Evolutionary conservation across 2,888 invertebrate species (phyloP).

Genomic region (Prosopocoilus inquinatus): DNA sequence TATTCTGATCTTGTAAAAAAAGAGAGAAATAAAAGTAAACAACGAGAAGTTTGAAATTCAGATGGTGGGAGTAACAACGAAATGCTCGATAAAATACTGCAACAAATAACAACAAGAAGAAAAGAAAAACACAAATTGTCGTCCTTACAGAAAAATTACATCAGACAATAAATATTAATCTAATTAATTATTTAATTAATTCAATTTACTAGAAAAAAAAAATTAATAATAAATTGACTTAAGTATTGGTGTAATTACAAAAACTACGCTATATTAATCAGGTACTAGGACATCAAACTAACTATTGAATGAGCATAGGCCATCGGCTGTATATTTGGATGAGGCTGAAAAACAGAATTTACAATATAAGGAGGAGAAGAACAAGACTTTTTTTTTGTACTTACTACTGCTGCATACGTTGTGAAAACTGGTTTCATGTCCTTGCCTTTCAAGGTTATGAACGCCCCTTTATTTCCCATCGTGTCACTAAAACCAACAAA

Average conservation of each 20-base stretch:
- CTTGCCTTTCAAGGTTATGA: slow-evolving; percentile 90
- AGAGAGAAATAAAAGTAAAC: slow-evolving; percentile 7
- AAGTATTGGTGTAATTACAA: slow-evolving; percentile 15
- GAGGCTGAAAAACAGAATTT: slow-evolving; percentile 68
- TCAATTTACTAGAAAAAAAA: slow-evolving; percentile 18
- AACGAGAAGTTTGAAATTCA: slow-evolving; percentile 12
- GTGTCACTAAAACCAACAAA: slow-evolving; percentile 76
- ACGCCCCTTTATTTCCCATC: slow-evolving; percentile 98
- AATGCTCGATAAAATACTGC: slow-evolving; percentile 21
- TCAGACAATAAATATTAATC: slow-evolving; percentile 18
- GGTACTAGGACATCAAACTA: slow-evolving; percentile 70
- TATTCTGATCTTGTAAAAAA: slow-evolving; percentile 9
- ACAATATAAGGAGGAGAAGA: slow-evolving; percentile 14
- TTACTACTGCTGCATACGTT: slow-evolving; percentile 92
- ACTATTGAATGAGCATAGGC: slow-evolving; percentile 88
- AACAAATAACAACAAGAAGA: slow-evolving; percentile 18
- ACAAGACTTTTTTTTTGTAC: slow-evolving; percentile 42
- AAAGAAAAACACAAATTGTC: slow-evolving; percentile 10
- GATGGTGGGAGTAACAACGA: slow-evolving; percentile 14
- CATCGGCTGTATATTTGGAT: slow-evolving; percentile 97
- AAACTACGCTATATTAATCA: slow-evolving; percentile 32
- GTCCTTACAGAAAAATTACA: slow-evolving; percentile 3
- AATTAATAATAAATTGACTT: slow-evolving; percentile 16
- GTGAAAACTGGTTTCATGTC: slow-evolving; percentile 88
- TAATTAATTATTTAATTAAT: slow-evolving; percentile 16